Conservation (phyloP, 2,797 vertebrate species). For the Lemur catta region DNA sequence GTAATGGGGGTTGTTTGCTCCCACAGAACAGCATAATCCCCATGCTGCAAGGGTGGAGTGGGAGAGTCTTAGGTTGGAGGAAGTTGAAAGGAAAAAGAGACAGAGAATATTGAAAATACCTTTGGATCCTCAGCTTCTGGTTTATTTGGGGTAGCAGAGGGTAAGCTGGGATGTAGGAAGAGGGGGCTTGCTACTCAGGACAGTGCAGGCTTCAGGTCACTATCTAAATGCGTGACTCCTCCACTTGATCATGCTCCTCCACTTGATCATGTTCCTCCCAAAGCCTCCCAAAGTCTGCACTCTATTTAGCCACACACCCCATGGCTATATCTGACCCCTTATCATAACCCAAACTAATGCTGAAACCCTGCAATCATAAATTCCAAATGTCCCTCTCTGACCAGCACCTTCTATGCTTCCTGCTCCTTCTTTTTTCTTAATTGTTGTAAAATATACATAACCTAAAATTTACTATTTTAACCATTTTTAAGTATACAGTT, state of each 20-base stretch:
- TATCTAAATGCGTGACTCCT: neutral
- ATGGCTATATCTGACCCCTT: neutral
- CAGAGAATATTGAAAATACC: neutral
- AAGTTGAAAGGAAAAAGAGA: neutral
- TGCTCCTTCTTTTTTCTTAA: neutral
- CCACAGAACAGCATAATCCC: neutral
- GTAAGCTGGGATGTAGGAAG: neutral
- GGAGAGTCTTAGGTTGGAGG: neutral
- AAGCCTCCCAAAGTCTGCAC: neutral
- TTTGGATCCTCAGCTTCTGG: neutral
- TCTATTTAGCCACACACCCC: neutral
- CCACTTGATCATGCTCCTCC: neutral
- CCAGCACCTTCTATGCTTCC: neutral
- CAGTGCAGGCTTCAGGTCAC: neutral
- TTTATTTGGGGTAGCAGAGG: neutral
- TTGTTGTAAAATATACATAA: neutral
- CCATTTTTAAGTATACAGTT: neutral
- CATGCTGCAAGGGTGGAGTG: neutral
- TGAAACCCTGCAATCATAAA: neutral
- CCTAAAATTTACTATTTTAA: neutral
- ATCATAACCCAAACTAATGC: neutral
- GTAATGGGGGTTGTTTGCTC: neutral
- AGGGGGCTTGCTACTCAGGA: neutral
- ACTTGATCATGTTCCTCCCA: neutral
- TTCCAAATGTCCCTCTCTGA: neutral